Base-by-base conservation (phyloP, 2,888 invertebrate genomes). In the Ormyrus thymus region DNA sequence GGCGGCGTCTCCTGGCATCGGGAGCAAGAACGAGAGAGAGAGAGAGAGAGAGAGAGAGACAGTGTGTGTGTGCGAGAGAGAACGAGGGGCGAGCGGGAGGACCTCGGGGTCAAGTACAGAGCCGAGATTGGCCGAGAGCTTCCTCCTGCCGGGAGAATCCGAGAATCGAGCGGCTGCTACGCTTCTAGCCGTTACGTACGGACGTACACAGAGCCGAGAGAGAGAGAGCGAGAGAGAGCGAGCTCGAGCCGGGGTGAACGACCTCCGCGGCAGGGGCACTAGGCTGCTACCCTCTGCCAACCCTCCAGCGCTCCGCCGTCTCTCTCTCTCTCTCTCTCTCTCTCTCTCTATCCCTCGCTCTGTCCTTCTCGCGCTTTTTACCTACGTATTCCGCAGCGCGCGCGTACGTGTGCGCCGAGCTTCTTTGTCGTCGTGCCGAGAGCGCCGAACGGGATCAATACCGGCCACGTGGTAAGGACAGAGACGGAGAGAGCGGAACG, bases 221-320 rank as follows among this genome's bases (percentile, higher is more conserved):
- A 0, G 29, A 29, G 29, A 1, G 29, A 29, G 29, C 3, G 29
- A 29, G 29, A 1, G 29, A 29, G 29, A 29, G 29, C 2, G 29
- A 29, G 29, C 29, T 29, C 46, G 43, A 6, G 55, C 51, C 66
- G 78, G 84, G 89, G 89, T 89, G 89, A 89, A 89, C 86, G 89
- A 89, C 89, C 80, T 13, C 45, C 87, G 86, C 80, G 87, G 88
- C 88, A 89, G 88, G 89, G 88, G 89, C 89, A 89, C 87, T 89
- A 87, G 89, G 89, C 89, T 89, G 88, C 89, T 89, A 89, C 89
- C 89, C 89, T 89, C 86, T 85, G 84, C 85, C 56, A 6, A 68
- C 64, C 76, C 77, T 61, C 55, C 5, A 48, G 46, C 68, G 29
- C 58, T 75, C 65, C 69, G 15, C 45, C 53, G 53, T 9, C 10